Evolutionary conservation across 2,113 vertebrate species (phyloP), one percentile per base, ranked within the genome.

Genomic region (Rousettus leschenaultii): DNA sequence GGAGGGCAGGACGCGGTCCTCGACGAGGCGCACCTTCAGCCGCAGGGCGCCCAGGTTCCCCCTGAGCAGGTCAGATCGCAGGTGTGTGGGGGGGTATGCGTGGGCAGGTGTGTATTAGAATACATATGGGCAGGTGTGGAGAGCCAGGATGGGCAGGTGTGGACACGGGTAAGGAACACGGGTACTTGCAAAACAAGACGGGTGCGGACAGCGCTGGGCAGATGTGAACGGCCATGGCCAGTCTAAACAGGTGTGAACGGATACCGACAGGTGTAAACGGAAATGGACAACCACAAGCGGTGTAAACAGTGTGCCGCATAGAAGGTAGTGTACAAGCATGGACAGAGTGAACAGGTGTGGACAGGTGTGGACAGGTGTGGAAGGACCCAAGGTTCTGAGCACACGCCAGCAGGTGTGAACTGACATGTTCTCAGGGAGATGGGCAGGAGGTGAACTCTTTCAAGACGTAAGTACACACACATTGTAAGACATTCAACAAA

Each of bases 1-100:
- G 1, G 98, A 98, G 2, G 99, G 99, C 95, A 99, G 98, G 84
- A 99, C 98, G 0, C 96, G 98, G 92, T 99, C 99, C 98, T 99
- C 99, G 2, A 97, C 97, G 96, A 99, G 98, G 33, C 98, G 98
- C 66, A 99, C 98, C 71, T 99, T 99, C 97, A 99, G 98, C 90
- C 99, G 98, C 96, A 99, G 98, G 0, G 99, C 99, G 1, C 99
- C 99, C 97, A 99, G 98, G 92, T 98, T 99, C 2, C 98, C 99
- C 92, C 99, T 98, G 96, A 14, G 59, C 51, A 38, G 85, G 71
- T 82, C 40, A 80, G 86, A 74, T 0, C 68, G 8, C 70, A 57
- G 45, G 11, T 7, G 30, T 11, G 26, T 61, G 15, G 51, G 53
- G 22, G 18, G 5, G 30, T 43, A 21, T 7, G 11, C 35, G 8